Evolutionary conservation across 2,888 invertebrate genomes (phyloP), one percentile per base, ranked within the genome.

Genomic region (Melanostoma mellinum): DNA sequence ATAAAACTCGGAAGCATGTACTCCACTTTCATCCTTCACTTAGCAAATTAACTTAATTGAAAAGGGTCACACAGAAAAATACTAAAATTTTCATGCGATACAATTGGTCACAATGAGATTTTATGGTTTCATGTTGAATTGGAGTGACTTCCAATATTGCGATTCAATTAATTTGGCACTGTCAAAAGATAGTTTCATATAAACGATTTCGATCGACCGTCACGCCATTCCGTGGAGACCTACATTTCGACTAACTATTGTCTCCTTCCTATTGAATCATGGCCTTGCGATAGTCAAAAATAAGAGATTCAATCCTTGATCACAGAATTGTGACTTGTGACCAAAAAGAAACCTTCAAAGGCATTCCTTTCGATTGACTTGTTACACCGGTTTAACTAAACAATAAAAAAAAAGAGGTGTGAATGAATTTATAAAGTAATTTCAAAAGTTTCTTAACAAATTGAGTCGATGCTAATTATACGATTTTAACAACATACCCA

Each of bases 401-500:
- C 69, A 69, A 42, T 60, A 38, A n/a, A 42, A 6, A 6, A 60
- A 53, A 48, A 48, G 67, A 81, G 81, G 81, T 81, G 81, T 81
- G 71, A 81, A 76, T 81, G 71, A 81, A 76, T 55, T 81, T 76
- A 67, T 48, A 60, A 50, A 36, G 35, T 60, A 48, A 71, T 76
- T 72, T 67, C 48, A 60, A 60, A 69, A 71, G 20, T 69, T 71
- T 72, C 55, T 35, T 61, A 40, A 58, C 76, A 76, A 81, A 76
- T 72, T 81, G 61, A 71, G 58, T 71, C 76, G 36, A 53, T 20
- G 67, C 67, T 81, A 81, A 81, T 81, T 81, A 72, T 53, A 71
- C n/a, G 72, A 53, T 40, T 68, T 68, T 50, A 79, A 61, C 42
- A 48, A 44, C 52, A 36, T 50, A 52, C 74, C 20, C 20, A 75